A percentile compares a stretch with the other conserved stretches of the same genome.
Evolutionary conservation across 2,797 vertebrate genomes (phyloP).

Genomic region (Diceros bicornis): DNA sequence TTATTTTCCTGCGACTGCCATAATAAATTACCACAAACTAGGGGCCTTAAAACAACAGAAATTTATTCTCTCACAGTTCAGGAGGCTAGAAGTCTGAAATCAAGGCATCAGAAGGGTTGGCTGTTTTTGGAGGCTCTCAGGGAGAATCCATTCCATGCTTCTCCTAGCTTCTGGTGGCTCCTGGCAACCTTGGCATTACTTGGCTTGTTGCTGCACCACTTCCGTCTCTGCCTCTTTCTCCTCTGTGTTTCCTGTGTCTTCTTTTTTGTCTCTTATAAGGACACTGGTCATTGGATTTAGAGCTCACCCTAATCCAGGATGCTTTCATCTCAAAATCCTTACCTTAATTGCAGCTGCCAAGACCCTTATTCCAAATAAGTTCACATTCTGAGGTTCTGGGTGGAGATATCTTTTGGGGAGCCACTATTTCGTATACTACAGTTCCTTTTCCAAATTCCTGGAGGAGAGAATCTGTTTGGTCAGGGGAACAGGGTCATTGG

Average conservation of each 20-base stretch:
- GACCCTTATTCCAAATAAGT: slow-evolving; percentile 28
- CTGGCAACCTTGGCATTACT: neutral
- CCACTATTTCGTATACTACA: neutral
- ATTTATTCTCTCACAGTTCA: neutral
- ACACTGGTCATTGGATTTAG: neutral
- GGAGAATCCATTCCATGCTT: neutral
- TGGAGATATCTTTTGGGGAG: neutral
- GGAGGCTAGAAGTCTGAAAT: neutral
- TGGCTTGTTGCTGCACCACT: neutral
- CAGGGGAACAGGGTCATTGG: neutral
- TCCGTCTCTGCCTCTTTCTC: neutral
- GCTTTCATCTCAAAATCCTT: neutral
- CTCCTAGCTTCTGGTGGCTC: neutral
- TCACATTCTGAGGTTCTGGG: slow-evolving; percentile 19
- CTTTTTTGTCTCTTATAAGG: neutral
- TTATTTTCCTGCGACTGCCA: neutral
- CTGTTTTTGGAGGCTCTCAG: neutral
- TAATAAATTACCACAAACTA: neutral
- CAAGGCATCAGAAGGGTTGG: neutral
- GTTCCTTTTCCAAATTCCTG: neutral
- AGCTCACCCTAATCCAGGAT: neutral
- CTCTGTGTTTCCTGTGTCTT: neutral
- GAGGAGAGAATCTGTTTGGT: neutral
- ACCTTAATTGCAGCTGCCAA: neutral
- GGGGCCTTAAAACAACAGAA: neutral